phyloP scores from a whole-genome alignment of 2,113 vertebrate species.

The Oreamnos americanus region DNA sequence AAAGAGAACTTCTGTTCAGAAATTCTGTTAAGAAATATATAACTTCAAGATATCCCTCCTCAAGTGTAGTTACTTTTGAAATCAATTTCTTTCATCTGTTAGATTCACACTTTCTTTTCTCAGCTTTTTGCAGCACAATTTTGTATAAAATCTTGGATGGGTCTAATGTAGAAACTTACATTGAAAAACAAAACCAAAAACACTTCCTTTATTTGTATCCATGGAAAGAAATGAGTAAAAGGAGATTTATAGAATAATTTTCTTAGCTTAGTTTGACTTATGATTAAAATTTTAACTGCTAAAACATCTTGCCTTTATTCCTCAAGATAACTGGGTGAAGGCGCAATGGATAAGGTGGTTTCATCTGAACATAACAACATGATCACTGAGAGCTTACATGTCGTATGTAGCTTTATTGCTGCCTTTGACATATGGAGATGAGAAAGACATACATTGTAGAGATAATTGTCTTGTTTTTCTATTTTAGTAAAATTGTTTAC shows the following conservation, averaged over 20 bases:
- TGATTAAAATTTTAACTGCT: constrained; percentile 22
- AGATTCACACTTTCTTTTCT: not conserved
- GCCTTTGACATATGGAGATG: not conserved
- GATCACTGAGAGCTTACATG: not conserved
- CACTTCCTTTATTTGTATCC: not conserved
- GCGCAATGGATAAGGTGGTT: not conserved
- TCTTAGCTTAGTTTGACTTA: constrained; percentile 8
- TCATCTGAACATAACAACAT: not conserved
- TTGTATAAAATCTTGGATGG: not conserved
- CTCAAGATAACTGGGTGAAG: not conserved
- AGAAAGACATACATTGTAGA: not conserved
- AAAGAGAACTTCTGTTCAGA: not conserved
- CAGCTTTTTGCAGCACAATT: not conserved
- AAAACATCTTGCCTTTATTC: not conserved
- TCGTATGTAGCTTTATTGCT: not conserved
- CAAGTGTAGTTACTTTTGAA: not conserved
- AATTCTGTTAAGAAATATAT: not conserved
- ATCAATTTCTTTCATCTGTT: constrained; percentile 9
- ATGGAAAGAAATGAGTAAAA: not conserved
- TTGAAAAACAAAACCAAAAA: not conserved
- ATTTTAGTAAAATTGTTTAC: not conserved
- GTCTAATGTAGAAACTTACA: not conserved
- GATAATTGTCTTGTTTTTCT: not conserved
- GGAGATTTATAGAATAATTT: not conserved
- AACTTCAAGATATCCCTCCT: not conserved